phyloP scores from a whole-genome alignment of 2,888 invertebrate genomes.

The Tupiocoris notatus region DNA sequence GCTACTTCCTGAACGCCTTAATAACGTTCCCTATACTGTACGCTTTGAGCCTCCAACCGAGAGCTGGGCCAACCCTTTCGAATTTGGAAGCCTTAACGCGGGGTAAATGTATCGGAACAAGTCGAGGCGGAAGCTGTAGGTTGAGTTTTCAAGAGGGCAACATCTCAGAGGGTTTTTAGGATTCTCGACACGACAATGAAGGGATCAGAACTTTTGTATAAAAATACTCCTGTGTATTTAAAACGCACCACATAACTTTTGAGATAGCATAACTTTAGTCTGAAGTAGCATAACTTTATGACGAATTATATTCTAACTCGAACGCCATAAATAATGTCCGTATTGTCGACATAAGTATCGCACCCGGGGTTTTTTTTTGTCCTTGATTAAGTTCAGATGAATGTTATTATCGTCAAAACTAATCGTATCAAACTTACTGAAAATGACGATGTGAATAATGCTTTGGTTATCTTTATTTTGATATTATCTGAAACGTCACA shows the following conservation, averaged over 20 bases:
- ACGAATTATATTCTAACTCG: no score
- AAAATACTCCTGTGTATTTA: not conserved
- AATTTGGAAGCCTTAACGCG: slow-evolving; percentile 19
- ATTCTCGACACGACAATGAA: not conserved
- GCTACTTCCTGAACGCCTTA: slow-evolving; percentile 33
- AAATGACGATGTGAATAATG: no score
- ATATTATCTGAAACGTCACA: no score
- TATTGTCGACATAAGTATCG: no score
- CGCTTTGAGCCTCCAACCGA: not conserved
- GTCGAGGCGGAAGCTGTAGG: no score
- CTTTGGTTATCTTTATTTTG: no score
- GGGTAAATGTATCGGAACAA: slow-evolving; percentile 35
- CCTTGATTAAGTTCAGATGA: no score
- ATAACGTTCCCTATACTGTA: slow-evolving; percentile 14
- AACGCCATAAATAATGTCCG: no score
- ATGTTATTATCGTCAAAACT: no score
- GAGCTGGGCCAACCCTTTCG: not conserved
- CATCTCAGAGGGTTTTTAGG: not conserved
- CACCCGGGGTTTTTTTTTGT: no score
- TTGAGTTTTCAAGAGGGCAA: not conserved
- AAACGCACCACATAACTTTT: not conserved
- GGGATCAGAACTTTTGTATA: not conserved
- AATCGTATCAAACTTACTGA: no score
- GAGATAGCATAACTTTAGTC: not conserved
- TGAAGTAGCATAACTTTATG: not conserved